Evolutionary conservation across 2,113 vertebrate species (phyloP).

Genomic region (Plectropomus leopardus): DNA sequence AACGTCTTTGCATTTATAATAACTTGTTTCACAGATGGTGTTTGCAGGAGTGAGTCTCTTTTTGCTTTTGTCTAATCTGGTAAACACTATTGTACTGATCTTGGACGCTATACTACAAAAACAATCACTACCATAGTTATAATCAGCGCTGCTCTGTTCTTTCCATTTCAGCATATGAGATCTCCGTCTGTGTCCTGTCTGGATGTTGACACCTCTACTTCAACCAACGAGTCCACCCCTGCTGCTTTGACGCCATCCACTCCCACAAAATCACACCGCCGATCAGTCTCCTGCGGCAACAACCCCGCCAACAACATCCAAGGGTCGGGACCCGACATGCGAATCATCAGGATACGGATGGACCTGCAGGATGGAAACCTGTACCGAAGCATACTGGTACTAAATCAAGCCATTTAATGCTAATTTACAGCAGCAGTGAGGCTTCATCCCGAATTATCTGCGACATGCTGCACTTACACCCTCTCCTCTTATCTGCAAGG

Average conservation of each 20-base stretch:
- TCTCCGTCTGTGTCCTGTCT: slow-evolving; percentile 92
- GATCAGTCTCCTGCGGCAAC: slow-evolving; percentile 93
- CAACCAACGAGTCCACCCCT: slow-evolving; percentile 74
- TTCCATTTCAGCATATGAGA: slow-evolving; percentile 85
- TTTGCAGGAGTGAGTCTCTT: background rate
- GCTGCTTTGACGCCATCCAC: slow-evolving; percentile 79
- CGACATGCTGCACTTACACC: slow-evolving; percentile 35
- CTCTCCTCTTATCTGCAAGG: slow-evolving; percentile 35
- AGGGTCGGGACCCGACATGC: slow-evolving; percentile 84
- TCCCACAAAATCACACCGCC: slow-evolving; percentile 89
- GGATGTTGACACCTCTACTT: slow-evolving; percentile 84
- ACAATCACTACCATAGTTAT: background rate
- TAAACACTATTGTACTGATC: background rate
- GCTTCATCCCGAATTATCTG: slow-evolving; percentile 29
- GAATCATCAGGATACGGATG: slow-evolving; percentile 91
- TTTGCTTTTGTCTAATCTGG: slow-evolving; percentile 1
- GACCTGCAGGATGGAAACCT: slow-evolving; percentile 91
- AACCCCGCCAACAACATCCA: slow-evolving; percentile 59
- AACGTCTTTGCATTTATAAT: slow-evolving; percentile 12
- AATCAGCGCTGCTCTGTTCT: slow-evolving; percentile 9
- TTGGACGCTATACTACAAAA: background rate
- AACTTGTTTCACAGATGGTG: background rate
- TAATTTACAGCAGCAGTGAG: background rate
- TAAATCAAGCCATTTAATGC: background rate
- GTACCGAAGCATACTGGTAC: slow-evolving; percentile 93